phyloP scores from a whole-genome alignment of 2,113 vertebrate species.

The Polypterus senegalus region DNA sequence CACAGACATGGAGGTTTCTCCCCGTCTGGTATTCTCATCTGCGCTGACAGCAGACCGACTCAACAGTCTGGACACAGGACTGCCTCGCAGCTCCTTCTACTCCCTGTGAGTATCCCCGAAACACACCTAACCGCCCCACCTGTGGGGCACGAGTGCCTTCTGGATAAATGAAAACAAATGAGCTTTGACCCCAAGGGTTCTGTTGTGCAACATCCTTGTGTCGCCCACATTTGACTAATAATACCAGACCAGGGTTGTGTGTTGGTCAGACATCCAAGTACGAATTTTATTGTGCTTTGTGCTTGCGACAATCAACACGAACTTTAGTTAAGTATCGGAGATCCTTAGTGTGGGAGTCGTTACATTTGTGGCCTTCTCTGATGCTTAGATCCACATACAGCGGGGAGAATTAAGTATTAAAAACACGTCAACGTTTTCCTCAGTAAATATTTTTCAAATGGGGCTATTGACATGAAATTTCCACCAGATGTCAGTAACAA shows the following conservation, averaged over 20 bases:
- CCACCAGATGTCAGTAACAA: no score
- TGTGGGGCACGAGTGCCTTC: background rate
- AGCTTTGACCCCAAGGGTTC: background rate
- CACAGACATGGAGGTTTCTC: background rate
- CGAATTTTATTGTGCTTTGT: background rate
- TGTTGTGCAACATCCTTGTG: background rate
- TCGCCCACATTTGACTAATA: background rate
- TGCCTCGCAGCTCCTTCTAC: background rate
- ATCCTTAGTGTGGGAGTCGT: no score
- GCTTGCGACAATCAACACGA: background rate
- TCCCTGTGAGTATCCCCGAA: conserved; percentile 1
- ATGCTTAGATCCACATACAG: no score
- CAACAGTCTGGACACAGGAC: background rate
- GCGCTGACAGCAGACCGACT: background rate
- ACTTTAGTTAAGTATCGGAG: no score
- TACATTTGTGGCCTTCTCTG: no score
- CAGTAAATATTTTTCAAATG: no score
- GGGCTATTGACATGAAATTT: no score
- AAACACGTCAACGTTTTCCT: no score
- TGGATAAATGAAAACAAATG: background rate
- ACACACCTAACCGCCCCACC: background rate
- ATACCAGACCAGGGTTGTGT: background rate
- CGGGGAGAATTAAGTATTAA: no score
- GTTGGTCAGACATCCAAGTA: background rate
- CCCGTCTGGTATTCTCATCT: background rate